Percentiles rank a stretch among this genome's conserved stretches.
phyloP scores from a whole-genome alignment of 2,888 invertebrate genomes.

The Tinea semifulvella region DNA sequence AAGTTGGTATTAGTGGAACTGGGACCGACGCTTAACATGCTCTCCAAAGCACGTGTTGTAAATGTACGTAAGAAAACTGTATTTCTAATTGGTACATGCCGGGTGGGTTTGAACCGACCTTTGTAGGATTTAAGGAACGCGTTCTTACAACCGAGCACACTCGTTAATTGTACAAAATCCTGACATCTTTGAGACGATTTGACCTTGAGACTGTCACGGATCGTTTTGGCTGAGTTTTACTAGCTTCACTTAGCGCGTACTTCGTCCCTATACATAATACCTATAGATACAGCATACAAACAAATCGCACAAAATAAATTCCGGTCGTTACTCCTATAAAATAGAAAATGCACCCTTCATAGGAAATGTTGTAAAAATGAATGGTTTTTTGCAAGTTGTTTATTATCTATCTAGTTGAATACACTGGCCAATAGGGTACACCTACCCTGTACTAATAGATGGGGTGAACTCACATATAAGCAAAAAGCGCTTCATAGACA shows the following conservation, averaged over 20 bases:
- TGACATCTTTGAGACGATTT: too few relatives aligned
- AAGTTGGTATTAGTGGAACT: too few relatives aligned
- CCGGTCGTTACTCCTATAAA: constrained; percentile 7
- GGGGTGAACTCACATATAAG: constrained; percentile 3
- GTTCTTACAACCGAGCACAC: too few relatives aligned
- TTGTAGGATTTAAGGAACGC: too few relatives aligned
- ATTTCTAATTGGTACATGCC: too few relatives aligned
- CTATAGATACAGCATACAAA: not conserved
- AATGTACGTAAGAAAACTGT: too few relatives aligned
- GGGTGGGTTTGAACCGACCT: too few relatives aligned
- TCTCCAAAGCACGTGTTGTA: too few relatives aligned
- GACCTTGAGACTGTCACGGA: not conserved
- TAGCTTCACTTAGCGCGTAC: not conserved
- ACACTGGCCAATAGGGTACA: constrained; percentile 6
- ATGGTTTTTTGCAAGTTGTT: constrained; percentile 6
- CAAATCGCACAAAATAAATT: not conserved
- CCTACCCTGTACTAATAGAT: not conserved
- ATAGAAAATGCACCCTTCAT: constrained; percentile 6
- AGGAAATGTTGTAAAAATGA: not conserved
- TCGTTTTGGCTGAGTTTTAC: not conserved
- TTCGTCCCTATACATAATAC: not conserved
- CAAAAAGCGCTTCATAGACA: constrained; percentile 14
- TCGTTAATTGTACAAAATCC: too few relatives aligned
- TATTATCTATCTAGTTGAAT: constrained; percentile 6
- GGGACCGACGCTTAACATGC: too few relatives aligned